Conservation (phyloP, 2,888 invertebrate genomes). For the Alviniconcha strummeri region DNA sequence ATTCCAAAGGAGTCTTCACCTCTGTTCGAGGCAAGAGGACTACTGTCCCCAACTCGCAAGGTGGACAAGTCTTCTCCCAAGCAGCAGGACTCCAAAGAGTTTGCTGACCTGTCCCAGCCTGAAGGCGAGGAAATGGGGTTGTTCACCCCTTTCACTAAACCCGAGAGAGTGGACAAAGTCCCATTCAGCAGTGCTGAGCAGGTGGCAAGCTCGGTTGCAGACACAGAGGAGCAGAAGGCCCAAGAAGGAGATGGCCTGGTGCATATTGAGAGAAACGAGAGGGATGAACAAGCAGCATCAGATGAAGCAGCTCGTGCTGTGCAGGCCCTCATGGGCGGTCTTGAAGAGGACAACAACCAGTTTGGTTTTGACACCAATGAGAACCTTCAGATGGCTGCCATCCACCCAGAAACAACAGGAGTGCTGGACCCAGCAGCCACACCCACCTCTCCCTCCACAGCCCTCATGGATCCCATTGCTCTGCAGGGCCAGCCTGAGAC, state of each 20-base stretch:
- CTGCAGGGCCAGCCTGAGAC: conserved; percentile 28
- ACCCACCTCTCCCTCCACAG: conserved; percentile 39
- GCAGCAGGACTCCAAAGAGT: conserved; percentile 20
- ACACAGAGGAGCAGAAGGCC: conserved; percentile 21
- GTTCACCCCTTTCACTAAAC: conserved; percentile 23
- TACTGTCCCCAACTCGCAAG: background rate
- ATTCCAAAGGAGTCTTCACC: conserved; percentile 19
- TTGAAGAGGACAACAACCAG: conserved; percentile 33
- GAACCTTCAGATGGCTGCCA: background rate
- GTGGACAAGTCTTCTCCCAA: conserved; percentile 16
- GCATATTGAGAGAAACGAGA: conserved; percentile 40
- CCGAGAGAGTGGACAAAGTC: background rate
- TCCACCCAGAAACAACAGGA: conserved; percentile 33
- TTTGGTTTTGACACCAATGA: conserved; percentile 8
- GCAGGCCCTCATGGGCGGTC: conserved; percentile 42
- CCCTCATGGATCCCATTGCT: conserved; percentile 18
- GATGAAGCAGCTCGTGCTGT: conserved; percentile 50
- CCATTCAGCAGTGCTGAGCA: conserved; percentile 14
- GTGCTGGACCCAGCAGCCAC: conserved; percentile 35
- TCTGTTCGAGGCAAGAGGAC: conserved; percentile 23
- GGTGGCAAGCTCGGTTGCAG: conserved; percentile 2
- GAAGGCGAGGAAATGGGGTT: conserved; percentile 21
- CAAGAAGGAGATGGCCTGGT: conserved; percentile 42
- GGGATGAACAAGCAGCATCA: conserved; percentile 45
- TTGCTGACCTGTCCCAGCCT: conserved; percentile 15